Base-by-base conservation (phyloP, 2,888 invertebrate genomes). In the Crioceris asparagi region DNA sequence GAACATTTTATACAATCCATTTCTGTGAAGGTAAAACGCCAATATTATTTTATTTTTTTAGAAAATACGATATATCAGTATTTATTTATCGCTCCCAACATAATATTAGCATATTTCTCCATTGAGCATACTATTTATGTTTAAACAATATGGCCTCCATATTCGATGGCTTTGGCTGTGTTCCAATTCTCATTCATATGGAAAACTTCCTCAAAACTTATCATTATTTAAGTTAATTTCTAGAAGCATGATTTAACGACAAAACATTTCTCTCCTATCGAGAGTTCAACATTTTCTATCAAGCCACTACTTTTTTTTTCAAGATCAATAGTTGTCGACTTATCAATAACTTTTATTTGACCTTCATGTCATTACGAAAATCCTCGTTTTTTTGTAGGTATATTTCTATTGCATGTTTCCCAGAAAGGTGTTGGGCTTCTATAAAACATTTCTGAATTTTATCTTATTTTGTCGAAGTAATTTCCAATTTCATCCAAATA, bases 101-200 rank as follows among this genome's bases (percentile, higher is more conserved):
- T 59, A 56, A 57, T 56, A 48, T 57, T 56, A 56, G 53, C 59
- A 56, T 59, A 56, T 58, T 60, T 56, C 56, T 46, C 6, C 3
- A 11, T 25, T 25, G 12, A 12, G n/a, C 26, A 11, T 27, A 27
- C 3, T 27, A 2, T 15, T 14, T n/a, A n/a, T n/a, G n/a, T n/a
- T 35, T 46, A 44, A 42, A 38, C 41, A 32, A 35, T 31, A 46
- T 46, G 47, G 48, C 50, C 50, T 51, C 46, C 47, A 44, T 47
- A 37, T 47, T 35, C 36, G 35, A 42, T 39, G 40, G 47, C 45
- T 43, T 47, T 46, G 50, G 51, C 53, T 49, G 49, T 49, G 53
- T 53, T 35, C 53, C 49, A 51, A 44, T 47, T 27, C n/a, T n/a
- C 12, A 29, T 29, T 29, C 14, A 16, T 29, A 14, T 5, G 3